Evolutionary conservation across 2,797 vertebrate species (phyloP), one percentile per base, ranked within the genome.

Genomic region (Danio tinwini): DNA sequence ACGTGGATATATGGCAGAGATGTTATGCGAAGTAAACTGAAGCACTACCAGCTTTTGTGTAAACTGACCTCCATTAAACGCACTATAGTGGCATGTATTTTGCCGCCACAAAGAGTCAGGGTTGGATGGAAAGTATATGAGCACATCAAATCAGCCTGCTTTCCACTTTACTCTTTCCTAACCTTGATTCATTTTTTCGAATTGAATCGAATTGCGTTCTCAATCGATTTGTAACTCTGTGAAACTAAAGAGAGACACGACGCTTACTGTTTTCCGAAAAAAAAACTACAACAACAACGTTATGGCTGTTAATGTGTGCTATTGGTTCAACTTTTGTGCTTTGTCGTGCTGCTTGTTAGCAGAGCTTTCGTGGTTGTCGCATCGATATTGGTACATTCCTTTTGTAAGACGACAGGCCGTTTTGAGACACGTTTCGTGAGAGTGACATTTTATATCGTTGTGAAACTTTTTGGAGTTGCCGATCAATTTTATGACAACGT

Each of bases 161-260:
- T 71, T 74, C 80, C 58, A 39, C 45, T 58, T 62, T 55, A 21
- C 59, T 75, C 72, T 39, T 76, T 62, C 39, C 64, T 76, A 52
- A 37, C 37, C 65, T 39, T 65, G 64, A 37, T 67, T 67, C 76
- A 29, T 29, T 29, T 29, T 29, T 1, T 67, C 19, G 0, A 67
- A 47, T 58, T 19, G 14, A 53, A 49, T 40, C 17, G n/a, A 62
- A 71, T 59, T 12, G 16, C 13, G 44, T 37, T 45, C 50, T 53
- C 40, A 55, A 16, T 61, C 29, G 86, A 89, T 93, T 94, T 92
- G 88, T 92, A 91, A 89, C 88, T 88, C 87, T 92, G 90, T 91
- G 90, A 50, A 83, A 89, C 89, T 88, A 45, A 80, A 77, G 80
- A 65, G 84, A 84, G 81, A 85, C 86, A 78, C 74, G 53, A 70